phyloP scores from a whole-genome alignment of 1,140 invertebrate species.

The Lepidotrigona ventralis region DNA sequence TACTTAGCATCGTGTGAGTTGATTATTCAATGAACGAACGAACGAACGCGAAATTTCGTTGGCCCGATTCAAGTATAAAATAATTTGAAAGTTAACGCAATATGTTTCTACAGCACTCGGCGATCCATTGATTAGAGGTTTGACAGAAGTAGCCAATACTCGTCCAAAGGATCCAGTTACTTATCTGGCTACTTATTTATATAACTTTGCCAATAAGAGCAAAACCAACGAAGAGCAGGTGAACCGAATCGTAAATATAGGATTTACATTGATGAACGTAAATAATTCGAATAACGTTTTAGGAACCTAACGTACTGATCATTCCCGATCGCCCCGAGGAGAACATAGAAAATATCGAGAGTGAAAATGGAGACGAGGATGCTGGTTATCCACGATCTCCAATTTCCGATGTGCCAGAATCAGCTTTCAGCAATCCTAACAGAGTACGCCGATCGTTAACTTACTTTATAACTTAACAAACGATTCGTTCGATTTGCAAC shows the following conservation, averaged over 20 bases:
- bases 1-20: slow-evolving; percentile 89
- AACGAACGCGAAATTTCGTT: background rate
- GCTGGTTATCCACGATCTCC: slow-evolving; percentile 71
- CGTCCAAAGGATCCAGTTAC: slow-evolving; percentile 91
- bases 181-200: slow-evolving; percentile 90
- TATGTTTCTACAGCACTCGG: slow-evolving; percentile 85
- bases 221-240: slow-evolving; percentile 61
- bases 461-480: no score
- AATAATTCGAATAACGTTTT: background rate
- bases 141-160: slow-evolving; percentile 90
- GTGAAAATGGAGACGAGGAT: slow-evolving; percentile 67
- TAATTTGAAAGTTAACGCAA: background rate
- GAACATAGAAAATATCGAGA: slow-evolving; percentile 54
- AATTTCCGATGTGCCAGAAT: slow-evolving; percentile 80
- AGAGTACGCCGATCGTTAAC: slow-evolving; percentile 78
- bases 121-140: slow-evolving; percentile 91
- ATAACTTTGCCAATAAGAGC: slow-evolving; percentile 85
- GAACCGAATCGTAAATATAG: slow-evolving; percentile 35
- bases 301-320: slow-evolving; percentile 80
- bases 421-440: slow-evolving; percentile 82
- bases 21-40: background rate
- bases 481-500: no score
- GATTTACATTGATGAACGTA: background rate
- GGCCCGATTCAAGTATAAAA: background rate
- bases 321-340: slow-evolving; percentile 76